Percentiles rank a stretch among this genome's conserved stretches.
These are phyloP conservation scores for Syndactyla subalaris DNA, from an alignment of 2,797 vertebrate species.

Conservation along the genomic window DNA sequence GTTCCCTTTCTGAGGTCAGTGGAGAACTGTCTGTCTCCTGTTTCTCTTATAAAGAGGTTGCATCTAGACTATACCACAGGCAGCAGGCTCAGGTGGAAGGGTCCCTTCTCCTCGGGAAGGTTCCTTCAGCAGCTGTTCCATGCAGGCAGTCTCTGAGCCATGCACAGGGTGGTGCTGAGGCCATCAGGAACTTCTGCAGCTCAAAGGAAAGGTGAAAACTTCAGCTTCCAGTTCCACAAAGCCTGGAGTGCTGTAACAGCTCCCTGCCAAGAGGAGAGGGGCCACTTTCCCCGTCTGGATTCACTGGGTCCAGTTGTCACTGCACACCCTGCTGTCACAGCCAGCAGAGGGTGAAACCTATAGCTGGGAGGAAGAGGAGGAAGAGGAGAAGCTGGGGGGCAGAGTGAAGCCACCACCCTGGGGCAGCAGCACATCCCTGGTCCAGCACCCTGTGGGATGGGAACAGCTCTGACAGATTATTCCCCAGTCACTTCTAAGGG, in stretches of 20 bases:
- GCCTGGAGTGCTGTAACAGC: rapidly evolving
- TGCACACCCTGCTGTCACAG: neutral
- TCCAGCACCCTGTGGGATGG: rapidly evolving
- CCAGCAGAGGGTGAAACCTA: neutral
- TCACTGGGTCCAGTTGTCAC: neutral
- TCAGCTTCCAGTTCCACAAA: neutral
- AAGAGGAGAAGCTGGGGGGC: neutral
- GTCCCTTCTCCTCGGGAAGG: neutral
- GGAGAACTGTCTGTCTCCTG: neutral
- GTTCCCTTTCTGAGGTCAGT: neutral
- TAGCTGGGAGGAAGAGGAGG: neutral
- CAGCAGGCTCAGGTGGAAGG: too few species aligned
- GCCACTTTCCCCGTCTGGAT: neutral
- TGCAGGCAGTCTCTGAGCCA: too few species aligned
- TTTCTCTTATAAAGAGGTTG: neutral
- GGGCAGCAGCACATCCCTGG: neutral
- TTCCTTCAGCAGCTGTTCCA: neutral
- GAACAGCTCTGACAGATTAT: neutral
- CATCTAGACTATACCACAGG: neutral
- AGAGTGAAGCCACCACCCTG: neutral
- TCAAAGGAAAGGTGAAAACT: neutral
- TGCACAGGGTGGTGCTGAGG: neutral
- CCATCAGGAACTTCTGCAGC: neutral
- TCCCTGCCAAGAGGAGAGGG: neutral
- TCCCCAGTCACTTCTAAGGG: neutral